Conservation (phyloP, 2,888 invertebrate genomes). For the Leptinotarsa juncta region DNA sequence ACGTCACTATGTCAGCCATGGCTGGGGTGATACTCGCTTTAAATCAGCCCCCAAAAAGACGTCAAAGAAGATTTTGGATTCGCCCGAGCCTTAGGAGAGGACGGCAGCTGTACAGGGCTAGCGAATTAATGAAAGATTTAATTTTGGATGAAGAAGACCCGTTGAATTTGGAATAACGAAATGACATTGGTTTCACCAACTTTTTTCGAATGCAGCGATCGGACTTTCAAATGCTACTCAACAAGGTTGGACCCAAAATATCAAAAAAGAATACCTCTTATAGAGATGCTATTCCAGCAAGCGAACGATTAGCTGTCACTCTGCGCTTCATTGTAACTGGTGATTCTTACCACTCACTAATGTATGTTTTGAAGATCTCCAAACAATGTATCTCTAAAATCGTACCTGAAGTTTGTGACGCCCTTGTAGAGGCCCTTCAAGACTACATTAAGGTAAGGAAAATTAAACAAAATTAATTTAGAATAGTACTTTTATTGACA, state of each 20-base stretch:
- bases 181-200: slow-evolving; percentile 21
- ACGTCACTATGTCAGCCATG: too few relatives aligned
- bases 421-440: slow-evolving; percentile 22
- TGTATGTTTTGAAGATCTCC: slow-evolving; percentile 29
- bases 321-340: slow-evolving; percentile 25
- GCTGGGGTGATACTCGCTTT: too few relatives aligned
- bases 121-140: slow-evolving; percentile 19
- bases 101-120: slow-evolving; percentile 12
- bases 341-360: slow-evolving; percentile 21
- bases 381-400: slow-evolving; percentile 30
- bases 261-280: slow-evolving; percentile 18
- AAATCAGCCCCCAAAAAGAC: not conserved
- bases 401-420: slow-evolving; percentile 32
- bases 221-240: slow-evolving; percentile 9
- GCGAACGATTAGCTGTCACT: slow-evolving; percentile 24
- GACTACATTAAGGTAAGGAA: slow-evolving; percentile 33
- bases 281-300: slow-evolving; percentile 27
- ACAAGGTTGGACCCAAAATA: slow-evolving; percentile 18
- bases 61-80: slow-evolving; percentile 24
- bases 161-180: slow-evolving; percentile 24
- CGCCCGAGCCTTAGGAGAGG: slow-evolving; percentile 14
- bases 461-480: slow-evolving; percentile 8
- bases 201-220: slow-evolving; percentile 20
- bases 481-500: slow-evolving; percentile 6
- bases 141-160: slow-evolving; percentile 14